A percentile compares a stretch with the other conserved stretches of the same genome.
phyloP scores from a whole-genome alignment of 2,888 invertebrate genomes.

The Coecobrya sp. region DNA sequence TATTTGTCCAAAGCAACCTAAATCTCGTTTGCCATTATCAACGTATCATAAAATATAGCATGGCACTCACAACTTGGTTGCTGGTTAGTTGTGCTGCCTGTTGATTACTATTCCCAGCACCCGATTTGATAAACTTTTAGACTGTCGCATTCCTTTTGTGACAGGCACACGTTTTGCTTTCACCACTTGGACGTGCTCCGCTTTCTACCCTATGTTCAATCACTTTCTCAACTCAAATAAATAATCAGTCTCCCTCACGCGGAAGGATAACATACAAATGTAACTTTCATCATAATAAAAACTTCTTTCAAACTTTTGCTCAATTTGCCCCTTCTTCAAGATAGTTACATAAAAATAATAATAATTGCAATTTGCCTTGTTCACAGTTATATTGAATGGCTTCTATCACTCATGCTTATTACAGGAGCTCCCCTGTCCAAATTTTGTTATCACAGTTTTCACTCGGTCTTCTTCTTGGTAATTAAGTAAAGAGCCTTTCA shows the following conservation, averaged over 20 bases:
- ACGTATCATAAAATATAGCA: neutral
- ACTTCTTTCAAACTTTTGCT: neutral
- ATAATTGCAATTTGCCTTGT: neutral
- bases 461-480: constrained; percentile 24
- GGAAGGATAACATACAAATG: neutral
- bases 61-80: neutral
- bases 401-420: neutral
- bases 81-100: constrained; percentile 24
- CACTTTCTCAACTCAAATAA: neutral
- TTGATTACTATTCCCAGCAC: constrained; percentile 12
- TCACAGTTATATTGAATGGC: constrained; percentile 12
- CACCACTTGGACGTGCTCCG: neutral
- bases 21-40: neutral
- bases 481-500: constrained; percentile 45
- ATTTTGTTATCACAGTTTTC: constrained; percentile 26
- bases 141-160: constrained; percentile 16
- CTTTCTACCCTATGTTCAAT: neutral
- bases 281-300: constrained; percentile 16
- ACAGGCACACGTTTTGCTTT: neutral
- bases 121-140: neutral
- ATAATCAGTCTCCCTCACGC: neutral
- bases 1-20: neutral
- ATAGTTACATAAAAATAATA: neutral
- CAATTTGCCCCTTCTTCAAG: neutral
- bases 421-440: neutral